Evolutionary conservation across 2,888 invertebrate genomes (phyloP), one percentile per base, ranked within the genome.

Genomic region (Dynastes grantii): DNA sequence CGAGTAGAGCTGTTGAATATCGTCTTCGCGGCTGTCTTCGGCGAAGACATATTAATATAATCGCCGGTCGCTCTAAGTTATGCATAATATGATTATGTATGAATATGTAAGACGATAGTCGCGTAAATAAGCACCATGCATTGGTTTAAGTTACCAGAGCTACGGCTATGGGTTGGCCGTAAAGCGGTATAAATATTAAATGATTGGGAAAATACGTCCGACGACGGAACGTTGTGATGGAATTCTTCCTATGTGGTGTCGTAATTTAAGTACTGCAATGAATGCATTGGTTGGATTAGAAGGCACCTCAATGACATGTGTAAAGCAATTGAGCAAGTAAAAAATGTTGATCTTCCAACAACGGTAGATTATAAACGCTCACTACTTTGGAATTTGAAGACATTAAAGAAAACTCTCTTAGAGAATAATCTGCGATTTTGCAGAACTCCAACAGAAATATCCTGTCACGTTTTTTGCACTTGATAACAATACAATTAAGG

Each of bases 1-100:
- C 73, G 73, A 75, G 73, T 75, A 61, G 22, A 75, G 73, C 73
- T 75, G 73, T 75, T 75, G 73, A 75, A 75, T 75, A 75, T 75
- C 73, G 73, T 68, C 68, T 63, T 63, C 63, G 63, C 63, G 63
- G 63, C 63, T 63, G 63, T 63, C 63, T 32, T 29, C 68, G 22
- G 61, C 61, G 45, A 40, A 75, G 73, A 75, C 73, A 63, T 75
- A 75, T 75, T 75, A 75, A 75, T 75, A 75, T 58, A 58, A 58
- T 22, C 55, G 55, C 55, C 55, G 27, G 55, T 29, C 13, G 32
- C 73, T 40, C 73, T 75, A 49, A 75, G 73, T 75, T 75, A 75
- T 75, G 73, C 73, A 45, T 45, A 75, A 61, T 61, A 75, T 61
- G 63, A 75, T 75, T 61, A 49, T 75, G 27, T 63, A 75, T 75